These are phyloP conservation scores for Agonum fuliginosum DNA, from an alignment of 2,888 invertebrate genomes.

Conservation along the genomic window DNA sequence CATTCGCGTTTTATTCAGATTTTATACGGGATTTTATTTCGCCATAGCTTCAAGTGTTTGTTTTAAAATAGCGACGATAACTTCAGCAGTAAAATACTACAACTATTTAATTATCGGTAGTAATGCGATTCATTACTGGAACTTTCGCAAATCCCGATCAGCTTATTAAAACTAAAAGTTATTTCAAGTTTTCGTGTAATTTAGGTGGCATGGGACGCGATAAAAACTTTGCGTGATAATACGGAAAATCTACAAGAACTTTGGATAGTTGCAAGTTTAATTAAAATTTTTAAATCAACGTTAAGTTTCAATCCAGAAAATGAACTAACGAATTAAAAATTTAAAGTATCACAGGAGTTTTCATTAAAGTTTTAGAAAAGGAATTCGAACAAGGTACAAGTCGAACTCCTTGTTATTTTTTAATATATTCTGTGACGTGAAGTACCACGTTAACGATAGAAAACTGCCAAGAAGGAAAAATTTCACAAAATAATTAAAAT, in stretches of 20 bases:
- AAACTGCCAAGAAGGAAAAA: too few species aligned
- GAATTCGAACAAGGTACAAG: not conserved
- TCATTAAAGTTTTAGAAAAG: constrained; percentile 11
- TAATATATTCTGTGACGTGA: too few species aligned
- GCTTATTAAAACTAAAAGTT: constrained; percentile 50
- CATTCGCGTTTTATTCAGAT: constrained; percentile 27
- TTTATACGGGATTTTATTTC: constrained; percentile 16
- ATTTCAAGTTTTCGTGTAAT: constrained; percentile 46
- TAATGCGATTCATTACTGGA: too few species aligned
- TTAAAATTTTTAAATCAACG: constrained; percentile 49
- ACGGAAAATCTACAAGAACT: constrained; percentile 25
- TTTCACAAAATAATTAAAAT: too few species aligned
- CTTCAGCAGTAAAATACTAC: too few species aligned
- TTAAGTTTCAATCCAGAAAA: constrained; percentile 49
- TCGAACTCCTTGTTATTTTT: constrained; percentile 3
- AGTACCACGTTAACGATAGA: too few species aligned
- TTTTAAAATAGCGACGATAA: too few species aligned
- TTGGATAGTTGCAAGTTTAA: constrained; percentile 52
- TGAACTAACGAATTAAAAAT: constrained; percentile 49
- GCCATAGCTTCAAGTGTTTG: not conserved
- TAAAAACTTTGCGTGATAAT: constrained; percentile 45
- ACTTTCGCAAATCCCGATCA: too few species aligned
- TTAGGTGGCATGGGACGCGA: constrained; percentile 32
- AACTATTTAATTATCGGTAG: too few species aligned
- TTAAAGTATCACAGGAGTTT: constrained; percentile 37